phyloP scores from a whole-genome alignment of 2,113 vertebrate genomes.

The Gymnobelideus leadbeateri region DNA sequence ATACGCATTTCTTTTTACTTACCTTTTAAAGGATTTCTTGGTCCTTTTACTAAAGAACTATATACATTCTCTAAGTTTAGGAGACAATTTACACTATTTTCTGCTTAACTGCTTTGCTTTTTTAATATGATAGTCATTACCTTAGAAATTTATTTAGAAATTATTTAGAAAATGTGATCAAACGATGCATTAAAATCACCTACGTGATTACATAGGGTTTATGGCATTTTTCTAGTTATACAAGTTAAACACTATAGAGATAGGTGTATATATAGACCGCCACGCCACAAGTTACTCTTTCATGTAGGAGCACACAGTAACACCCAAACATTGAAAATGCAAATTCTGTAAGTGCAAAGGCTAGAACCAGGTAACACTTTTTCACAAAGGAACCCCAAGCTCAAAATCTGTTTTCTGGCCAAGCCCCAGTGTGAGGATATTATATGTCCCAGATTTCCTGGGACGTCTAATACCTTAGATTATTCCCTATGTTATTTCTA shows the following conservation, averaged over 20 bases:
- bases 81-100: not conserved
- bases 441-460: too few species aligned
- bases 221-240: slow-evolving; percentile 4
- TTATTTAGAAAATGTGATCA: not conserved
- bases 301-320: not conserved
- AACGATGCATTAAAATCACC: not conserved
- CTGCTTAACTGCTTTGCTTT: not conserved
- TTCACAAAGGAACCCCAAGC: too few species aligned
- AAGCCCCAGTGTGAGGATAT: too few species aligned
- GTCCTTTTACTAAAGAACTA: slow-evolving; percentile 37
- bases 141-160: too few species aligned
- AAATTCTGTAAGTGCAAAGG: not conserved
- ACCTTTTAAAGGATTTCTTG: slow-evolving; percentile 14
- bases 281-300: slow-evolving; percentile 39
- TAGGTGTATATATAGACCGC: not conserved
- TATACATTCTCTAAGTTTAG: not conserved
- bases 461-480: too few species aligned
- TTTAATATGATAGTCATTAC: not conserved
- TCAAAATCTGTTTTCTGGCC: too few species aligned
- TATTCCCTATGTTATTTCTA: too few species aligned
- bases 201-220: not conserved
- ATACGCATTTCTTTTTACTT: not conserved
- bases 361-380: not conserved
- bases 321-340: not conserved
- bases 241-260: not conserved